Base-by-base conservation (phyloP, 2,888 invertebrate genomes). In the Eupithecia dodoneata region DNA sequence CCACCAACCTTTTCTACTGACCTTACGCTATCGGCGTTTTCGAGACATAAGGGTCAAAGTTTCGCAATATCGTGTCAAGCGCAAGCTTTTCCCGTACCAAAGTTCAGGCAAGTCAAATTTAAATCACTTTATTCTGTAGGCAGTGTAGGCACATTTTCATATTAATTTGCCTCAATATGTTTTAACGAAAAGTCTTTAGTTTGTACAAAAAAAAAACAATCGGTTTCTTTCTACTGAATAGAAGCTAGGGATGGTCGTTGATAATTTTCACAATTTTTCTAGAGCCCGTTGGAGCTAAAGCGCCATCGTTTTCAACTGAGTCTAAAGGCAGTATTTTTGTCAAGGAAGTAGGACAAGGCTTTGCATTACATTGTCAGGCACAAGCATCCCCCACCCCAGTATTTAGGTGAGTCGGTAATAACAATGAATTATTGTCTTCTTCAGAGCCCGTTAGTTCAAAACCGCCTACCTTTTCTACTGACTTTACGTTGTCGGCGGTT, bases 21-120 rank as follows among this genome's bases (percentile, higher is more conserved):
- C 87, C 94, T 96, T 87, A 96, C 96, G 84, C 92, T 95, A 83
- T 96, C 96, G 80, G 96, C 96, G 85, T 96, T 96, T 87, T 96
- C 95, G 83, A 95, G 96, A 88, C 89, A 93, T 85, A 92, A 90
- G 84, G 93, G 93, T 82, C 95, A 96, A 88, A 95, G 93, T 88
- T 96, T 96, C 88, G 96, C 96, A 83, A 91, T 97, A 87, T 95
- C 96, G 85, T 97, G 97, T 89, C 96, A 96, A 90, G 97, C 97
- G 72, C 97, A 97, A 92, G 96, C 96, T 84, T 96, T 96, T 89
- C 97, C 97, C 82, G 94, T 96, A 87, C 97, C 97, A 81, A 92
- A 95, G 87, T 97, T 96, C 96, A 97, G 96, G 97, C 97, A 96
- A 95, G 96, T 94, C 82, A 18, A 75, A 18, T 47, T 70, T 45